Conservation (phyloP, 2,888 invertebrate genomes). For the Dioctria linearis region DNA sequence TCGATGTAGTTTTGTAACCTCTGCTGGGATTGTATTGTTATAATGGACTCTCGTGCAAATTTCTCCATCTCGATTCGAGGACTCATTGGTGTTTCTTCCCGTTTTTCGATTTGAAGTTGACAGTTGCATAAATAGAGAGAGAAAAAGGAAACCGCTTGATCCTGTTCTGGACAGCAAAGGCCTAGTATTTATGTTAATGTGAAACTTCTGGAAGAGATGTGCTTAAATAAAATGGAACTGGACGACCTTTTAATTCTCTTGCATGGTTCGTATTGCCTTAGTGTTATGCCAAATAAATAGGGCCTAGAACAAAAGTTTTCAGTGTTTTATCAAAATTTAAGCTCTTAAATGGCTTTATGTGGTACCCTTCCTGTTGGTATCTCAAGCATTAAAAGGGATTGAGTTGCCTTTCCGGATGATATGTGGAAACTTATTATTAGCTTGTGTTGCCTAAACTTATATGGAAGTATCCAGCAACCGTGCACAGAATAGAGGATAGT, state of each 20-base stretch:
- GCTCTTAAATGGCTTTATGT: constrained; percentile 12
- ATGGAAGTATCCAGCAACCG: neutral
- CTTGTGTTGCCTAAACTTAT: neutral
- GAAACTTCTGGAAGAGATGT: constrained; percentile 30
- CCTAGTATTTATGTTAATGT: constrained; percentile 36
- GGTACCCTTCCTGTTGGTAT: neutral
- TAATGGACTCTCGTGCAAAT: constrained; percentile 35
- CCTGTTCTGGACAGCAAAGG: constrained; percentile 26
- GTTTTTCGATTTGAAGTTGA: neutral
- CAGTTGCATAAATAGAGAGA: constrained; percentile 12
- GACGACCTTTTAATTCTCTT: constrained; percentile 33
- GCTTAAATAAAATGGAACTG: constrained; percentile 21
- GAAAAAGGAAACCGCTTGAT: constrained; percentile 39
- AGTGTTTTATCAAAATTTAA: constrained; percentile 37
- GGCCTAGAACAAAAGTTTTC: neutral
- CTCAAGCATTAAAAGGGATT: neutral
- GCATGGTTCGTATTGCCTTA: neutral
- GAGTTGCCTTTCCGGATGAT: neutral
- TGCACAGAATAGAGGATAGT: neutral
- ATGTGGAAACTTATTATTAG: neutral
- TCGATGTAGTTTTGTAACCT: constrained; percentile 20
- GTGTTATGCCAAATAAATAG: neutral
- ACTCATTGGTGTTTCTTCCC: constrained; percentile 6
- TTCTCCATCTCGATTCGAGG: constrained; percentile 12
- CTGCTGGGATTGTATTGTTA: constrained; percentile 31